Evolutionary conservation across 2,113 vertebrate species (phyloP), one percentile per base, ranked within the genome.

Genomic region (Athene noctua): DNA sequence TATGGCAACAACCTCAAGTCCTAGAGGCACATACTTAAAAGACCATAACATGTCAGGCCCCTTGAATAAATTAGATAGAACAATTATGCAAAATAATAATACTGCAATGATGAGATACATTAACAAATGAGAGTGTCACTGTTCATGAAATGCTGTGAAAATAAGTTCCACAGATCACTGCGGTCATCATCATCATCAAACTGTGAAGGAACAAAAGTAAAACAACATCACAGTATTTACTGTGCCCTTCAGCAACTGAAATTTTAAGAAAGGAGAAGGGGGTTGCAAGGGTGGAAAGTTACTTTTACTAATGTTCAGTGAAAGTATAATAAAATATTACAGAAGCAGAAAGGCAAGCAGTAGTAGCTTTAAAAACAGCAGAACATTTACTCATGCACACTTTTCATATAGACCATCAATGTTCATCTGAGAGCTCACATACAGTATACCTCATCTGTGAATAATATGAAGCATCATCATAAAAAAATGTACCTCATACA

Each of bases 1-100:
- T 96, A 96, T 98, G 97, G 97, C 98, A 98, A 97, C 97, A 98
- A 97, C 96, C 90, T 97, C 94, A 95, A 98, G 97, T 98, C 98
- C 98, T 97, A 98, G 98, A 90, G 96, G 98, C 98, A 97, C 91
- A 96, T 96, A 98, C 97, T 95, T 93, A 95, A 92, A 98, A 98
- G 88, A 91, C 91, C 54, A 94, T 96, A 97, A 97, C 96, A 92
- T 87, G 94, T 94, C 94, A 97, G 93, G 55, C 73, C 95, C 94
- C 86, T 95, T 96, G 90, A 97, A 90, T 97, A 96, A 94, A 97
- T 97, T 93, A 92, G 73, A 87, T 87, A 49, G 90, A 95, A 95
- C 92, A 90, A 92, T 97, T 96, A 96, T 95, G 92, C 93, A 96
- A 95, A 94, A 96, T 95, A 96, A 95, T 95, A 97, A 92, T 55